Evolutionary conservation across 2,113 vertebrate species (phyloP).

Genomic region (Uria lomvia): DNA sequence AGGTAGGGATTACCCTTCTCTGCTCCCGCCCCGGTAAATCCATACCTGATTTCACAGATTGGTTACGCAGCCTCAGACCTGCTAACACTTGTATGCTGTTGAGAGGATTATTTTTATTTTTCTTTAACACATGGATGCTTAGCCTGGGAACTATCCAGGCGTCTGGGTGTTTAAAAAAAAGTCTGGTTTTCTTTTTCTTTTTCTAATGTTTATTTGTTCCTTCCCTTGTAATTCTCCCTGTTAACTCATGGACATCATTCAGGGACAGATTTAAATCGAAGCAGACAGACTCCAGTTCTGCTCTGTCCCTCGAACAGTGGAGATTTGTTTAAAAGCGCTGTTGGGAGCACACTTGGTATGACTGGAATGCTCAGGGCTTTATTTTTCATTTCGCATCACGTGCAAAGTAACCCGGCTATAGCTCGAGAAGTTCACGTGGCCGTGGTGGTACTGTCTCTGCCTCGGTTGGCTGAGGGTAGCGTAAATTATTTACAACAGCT

Average conservation of each 20-base stretch:
- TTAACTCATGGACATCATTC: conserved; percentile 55
- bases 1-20: background rate
- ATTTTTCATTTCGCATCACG: conserved; percentile 29
- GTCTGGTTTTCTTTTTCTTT: conserved; percentile 57
- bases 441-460: background rate
- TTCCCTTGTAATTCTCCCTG: conserved; percentile 39
- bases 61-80: background rate
- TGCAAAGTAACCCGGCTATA: background rate
- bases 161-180: conserved; percentile 25
- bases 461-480: background rate
- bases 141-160: conserved; percentile 43
- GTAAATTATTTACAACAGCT: conserved; percentile 1
- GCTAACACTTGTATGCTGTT: background rate
- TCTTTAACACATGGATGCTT: background rate
- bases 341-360: conserved; percentile 39
- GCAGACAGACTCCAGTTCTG: conserved; percentile 61
- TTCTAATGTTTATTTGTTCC: conserved; percentile 67
- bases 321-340: conserved; percentile 58
- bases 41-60: background rate
- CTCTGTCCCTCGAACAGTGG: background rate
- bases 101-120: background rate
- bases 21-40: background rate
- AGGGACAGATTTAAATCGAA: conserved; percentile 54
- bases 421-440: background rate
- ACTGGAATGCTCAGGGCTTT: conserved; percentile 60